Evolutionary conservation across 1,140 invertebrate species (phyloP).

Genomic region (Pogonus chalceus): DNA sequence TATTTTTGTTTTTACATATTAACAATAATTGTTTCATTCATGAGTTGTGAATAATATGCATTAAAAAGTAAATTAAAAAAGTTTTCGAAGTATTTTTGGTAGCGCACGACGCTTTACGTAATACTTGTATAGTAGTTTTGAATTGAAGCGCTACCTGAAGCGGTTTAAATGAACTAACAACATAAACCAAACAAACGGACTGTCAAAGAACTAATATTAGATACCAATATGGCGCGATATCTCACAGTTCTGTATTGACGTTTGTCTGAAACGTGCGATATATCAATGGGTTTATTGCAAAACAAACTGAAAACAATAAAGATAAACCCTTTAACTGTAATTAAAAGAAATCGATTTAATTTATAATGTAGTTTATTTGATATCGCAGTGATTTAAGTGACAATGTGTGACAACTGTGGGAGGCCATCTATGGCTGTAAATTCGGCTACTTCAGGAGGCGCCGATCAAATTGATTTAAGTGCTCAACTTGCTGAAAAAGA

Average conservation of each 20-base stretch:
- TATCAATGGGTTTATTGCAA: not conserved
- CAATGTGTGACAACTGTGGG: slow-evolving; percentile 23
- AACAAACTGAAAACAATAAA: not conserved
- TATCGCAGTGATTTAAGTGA: not conserved
- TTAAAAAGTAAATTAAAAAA: too few species aligned
- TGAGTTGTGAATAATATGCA: too few species aligned
- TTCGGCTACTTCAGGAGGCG: not conserved
- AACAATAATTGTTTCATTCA: too few species aligned
- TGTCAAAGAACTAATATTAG: slow-evolving; percentile 5
- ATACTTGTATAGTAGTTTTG: too few species aligned
- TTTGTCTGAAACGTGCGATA: not conserved
- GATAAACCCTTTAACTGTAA: not conserved
- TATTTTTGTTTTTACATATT: too few species aligned
- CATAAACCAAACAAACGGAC: too few species aligned
- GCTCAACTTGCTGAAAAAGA: slow-evolving; percentile 32
- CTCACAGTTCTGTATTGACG: not conserved
- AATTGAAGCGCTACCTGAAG: too few species aligned
- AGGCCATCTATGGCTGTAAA: slow-evolving; percentile 30
- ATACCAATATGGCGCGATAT: slow-evolving; percentile 4
- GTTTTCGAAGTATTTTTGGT: too few species aligned
- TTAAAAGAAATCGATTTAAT: not conserved
- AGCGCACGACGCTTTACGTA: too few species aligned
- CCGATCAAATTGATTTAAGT: slow-evolving; percentile 29
- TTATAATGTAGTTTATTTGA: not conserved
- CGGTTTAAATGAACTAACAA: too few species aligned